Evolutionary conservation across 1,140 invertebrate species (phyloP), one percentile per base, ranked within the genome.

Genomic region (Spodoptera litura): DNA sequence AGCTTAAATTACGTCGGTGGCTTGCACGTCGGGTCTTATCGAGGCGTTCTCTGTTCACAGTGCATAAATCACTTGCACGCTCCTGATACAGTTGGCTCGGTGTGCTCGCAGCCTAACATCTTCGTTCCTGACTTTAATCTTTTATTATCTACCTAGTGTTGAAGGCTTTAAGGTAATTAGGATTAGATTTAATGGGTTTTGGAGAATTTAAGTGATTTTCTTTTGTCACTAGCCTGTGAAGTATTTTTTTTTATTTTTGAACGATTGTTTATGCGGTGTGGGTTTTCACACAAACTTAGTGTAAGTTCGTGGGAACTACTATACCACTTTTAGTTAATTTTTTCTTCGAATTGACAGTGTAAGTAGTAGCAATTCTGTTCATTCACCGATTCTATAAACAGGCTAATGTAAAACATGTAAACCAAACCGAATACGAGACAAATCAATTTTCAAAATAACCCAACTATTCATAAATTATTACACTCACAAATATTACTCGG

Each of bases 21-120:
- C 58, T 75, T 77, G 53, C 73, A 56, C 76, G 78, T 78, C 73
- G 80, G 59, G 77, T 64, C 82, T 85, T 83, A 83, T 83, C 80
- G 72, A 62, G 59, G 78, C 61, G 80, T 75, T 78, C 73, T 66
- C 76, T 83, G 84, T 83, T 79, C 84, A 79, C 80, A 80, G 70
- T 79, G 80, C 78, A 85, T 85, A 83, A 85, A 83, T 82, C 82
- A 79, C 83, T 80, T 72, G 80, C 72, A 79, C 52, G 64, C 77
- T 79, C 31, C 80, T 76, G 80, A 81, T 81, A 81, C 71, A 64
- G 58, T 58, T 61, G 52, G 62, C 75, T 68, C 31, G 52, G 52
- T 77, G 75, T 77, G 75, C 8, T 6, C 62, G 11, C 35, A 44
- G 51, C 52, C 75, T 77, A 68, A 77, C 55, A 77, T 68, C 75